A percentile compares a stretch with the other conserved stretches of the same genome.
These are phyloP conservation scores for Abrostola tripartita DNA, from an alignment of 2,888 invertebrate species.

Conservation along the genomic window DNA sequence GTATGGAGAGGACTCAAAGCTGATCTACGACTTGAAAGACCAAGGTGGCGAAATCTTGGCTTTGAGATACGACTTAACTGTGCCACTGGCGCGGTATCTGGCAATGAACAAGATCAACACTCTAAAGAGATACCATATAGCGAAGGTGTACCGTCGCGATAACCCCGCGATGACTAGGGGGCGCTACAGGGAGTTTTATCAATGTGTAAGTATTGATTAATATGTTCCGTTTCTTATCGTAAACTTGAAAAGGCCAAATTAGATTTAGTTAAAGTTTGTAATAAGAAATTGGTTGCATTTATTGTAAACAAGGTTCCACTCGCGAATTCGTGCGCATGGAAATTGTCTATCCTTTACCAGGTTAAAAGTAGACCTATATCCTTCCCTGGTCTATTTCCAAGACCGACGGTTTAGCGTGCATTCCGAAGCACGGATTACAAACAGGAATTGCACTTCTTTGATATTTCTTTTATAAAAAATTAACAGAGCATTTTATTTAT, in stretches of 20 bases:
- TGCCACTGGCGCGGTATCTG: constrained; percentile 98
- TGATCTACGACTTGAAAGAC: constrained; percentile 99
- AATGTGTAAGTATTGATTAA: constrained; percentile 94
- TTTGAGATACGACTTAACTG: constrained; percentile 98
- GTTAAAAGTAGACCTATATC: no score
- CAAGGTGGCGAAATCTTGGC: constrained; percentile 99
- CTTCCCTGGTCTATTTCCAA: no score
- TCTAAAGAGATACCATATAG: constrained; percentile 99
- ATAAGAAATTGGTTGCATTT: not conserved
- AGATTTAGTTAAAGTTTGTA: not conserved
- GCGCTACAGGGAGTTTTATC: constrained; percentile 99
- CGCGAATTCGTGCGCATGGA: no score
- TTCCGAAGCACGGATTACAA: no score
- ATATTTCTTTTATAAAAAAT: no score
- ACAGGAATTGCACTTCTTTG: no score
- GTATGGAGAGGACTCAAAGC: constrained; percentile 99
- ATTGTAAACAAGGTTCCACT: no score
- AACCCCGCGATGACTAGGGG: constrained; percentile 99
- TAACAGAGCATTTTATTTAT: no score
- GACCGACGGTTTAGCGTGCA: no score
- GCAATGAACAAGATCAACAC: constrained; percentile 99
- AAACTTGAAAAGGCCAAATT: not conserved
- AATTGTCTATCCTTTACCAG: no score
- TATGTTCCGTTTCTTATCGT: not conserved
- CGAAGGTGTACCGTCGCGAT: constrained; percentile 99